Evolutionary conservation across 2,888 invertebrate genomes (phyloP).

Genomic region (Frankliniella fusca): DNA sequence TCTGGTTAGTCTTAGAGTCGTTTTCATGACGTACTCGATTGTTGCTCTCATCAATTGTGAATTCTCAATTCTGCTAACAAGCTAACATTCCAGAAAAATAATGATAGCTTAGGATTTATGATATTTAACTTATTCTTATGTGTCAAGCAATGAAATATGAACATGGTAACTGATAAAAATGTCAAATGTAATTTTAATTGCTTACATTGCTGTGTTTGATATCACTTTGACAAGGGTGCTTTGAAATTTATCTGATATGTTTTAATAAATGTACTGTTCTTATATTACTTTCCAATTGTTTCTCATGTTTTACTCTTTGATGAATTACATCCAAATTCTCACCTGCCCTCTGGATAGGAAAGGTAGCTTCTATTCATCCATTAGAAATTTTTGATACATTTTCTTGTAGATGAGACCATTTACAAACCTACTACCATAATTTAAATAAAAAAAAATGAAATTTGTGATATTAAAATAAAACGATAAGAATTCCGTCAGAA

Average conservation of each 20-base stretch:
- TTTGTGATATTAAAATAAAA: no score
- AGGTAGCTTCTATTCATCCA: no score
- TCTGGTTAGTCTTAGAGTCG: background rate
- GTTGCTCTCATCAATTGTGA: background rate
- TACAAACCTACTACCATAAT: no score
- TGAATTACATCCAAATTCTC: no score
- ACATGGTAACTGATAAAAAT: background rate
- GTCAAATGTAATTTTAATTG: background rate
- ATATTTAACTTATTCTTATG: background rate
- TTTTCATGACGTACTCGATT: background rate
- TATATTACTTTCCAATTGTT: no score
- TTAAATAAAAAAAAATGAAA: no score
- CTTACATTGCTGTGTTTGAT: background rate
- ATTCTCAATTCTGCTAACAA: background rate
- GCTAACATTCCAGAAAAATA: background rate
- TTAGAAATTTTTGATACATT: no score
- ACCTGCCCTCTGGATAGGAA: no score
- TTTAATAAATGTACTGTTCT: slow-evolving; percentile 14
- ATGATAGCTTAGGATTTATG: background rate
- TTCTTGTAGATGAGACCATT: no score
- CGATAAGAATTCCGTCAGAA: no score
- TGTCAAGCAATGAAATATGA: background rate
- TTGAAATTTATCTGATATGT: background rate
- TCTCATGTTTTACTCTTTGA: no score
- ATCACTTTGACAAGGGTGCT: background rate